Conservation (phyloP, 2,797 vertebrate genomes). For the Lacerta agilis region DNA sequence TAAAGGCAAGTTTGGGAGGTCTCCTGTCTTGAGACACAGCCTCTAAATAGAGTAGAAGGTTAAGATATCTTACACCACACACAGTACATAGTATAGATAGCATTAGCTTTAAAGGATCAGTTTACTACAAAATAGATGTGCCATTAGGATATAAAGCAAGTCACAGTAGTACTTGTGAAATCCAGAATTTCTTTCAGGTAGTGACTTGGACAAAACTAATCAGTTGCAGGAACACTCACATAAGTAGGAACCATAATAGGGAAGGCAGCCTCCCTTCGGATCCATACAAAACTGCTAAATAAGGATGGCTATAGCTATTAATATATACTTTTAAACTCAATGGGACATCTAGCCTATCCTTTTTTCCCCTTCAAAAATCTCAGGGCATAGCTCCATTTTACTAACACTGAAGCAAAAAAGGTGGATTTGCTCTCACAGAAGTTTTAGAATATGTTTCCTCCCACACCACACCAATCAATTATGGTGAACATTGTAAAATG, state of each 20-base stretch:
- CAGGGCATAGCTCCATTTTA: not conserved
- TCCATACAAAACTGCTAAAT: too few relatives aligned
- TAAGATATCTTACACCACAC: constrained; percentile 28
- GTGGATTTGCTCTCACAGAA: not conserved
- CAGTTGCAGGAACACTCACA: not conserved
- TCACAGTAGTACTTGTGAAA: not conserved
- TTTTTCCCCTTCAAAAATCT: not conserved
- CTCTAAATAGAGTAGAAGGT: constrained; percentile 60
- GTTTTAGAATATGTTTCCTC: not conserved
- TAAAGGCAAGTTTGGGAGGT: constrained; percentile 92
- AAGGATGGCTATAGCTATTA: too few relatives aligned
- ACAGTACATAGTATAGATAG: not conserved
- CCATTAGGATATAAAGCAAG: not conserved
- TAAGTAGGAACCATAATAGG: not conserved
- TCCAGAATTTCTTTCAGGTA: not conserved
- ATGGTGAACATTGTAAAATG: constrained; percentile 51
- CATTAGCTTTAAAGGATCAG: not conserved
- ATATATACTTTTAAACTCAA: not conserved
- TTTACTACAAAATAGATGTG: not conserved
- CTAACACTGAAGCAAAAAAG: not conserved
- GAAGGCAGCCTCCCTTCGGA: not conserved
- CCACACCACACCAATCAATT: not conserved
- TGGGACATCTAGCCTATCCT: not conserved
- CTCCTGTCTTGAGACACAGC: constrained; percentile 82
- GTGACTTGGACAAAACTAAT: not conserved